phyloP scores from a whole-genome alignment of 53 echinoderm and acorn worm genomes.

The Mesocentrotus franciscanus region DNA sequence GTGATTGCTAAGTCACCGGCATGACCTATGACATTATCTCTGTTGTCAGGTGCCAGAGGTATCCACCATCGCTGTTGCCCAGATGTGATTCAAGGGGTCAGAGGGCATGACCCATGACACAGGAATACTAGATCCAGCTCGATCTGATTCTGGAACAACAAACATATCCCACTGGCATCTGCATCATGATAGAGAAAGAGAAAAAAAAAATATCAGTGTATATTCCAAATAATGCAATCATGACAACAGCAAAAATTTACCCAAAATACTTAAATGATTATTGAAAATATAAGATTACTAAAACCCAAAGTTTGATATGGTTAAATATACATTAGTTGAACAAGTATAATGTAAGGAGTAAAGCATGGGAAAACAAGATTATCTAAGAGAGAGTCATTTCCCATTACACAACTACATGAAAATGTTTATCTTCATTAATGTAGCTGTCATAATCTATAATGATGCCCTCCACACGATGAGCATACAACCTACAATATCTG shows the following conservation, averaged over 20 bases:
- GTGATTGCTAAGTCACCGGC: not conserved
- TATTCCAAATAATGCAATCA: not conserved
- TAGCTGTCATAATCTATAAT: no score
- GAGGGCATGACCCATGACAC: conserved; percentile 78
- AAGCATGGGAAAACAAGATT: no score
- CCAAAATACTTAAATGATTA: no score
- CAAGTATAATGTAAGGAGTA: no score
- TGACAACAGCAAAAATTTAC: not conserved
- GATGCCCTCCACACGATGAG: no score
- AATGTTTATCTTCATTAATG: no score
- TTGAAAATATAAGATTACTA: no score
- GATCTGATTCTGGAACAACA: conserved; percentile 73
- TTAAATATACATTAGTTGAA: no score
- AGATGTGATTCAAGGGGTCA: conserved; percentile 71
- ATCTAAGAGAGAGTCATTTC: no score
- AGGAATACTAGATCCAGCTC: conserved; percentile 74
- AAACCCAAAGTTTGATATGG: no score
- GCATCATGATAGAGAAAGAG: not conserved
- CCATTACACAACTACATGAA: no score
- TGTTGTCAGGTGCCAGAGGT: conserved; percentile 24
- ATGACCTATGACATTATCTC: not conserved
- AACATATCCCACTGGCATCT: conserved; percentile 84
- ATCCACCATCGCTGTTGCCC: conserved; percentile 72
- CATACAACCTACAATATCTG: no score
- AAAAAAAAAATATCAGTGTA: not conserved